Evolutionary conservation across 2,113 vertebrate genomes (phyloP).

Genomic region (Cariama cristata): DNA sequence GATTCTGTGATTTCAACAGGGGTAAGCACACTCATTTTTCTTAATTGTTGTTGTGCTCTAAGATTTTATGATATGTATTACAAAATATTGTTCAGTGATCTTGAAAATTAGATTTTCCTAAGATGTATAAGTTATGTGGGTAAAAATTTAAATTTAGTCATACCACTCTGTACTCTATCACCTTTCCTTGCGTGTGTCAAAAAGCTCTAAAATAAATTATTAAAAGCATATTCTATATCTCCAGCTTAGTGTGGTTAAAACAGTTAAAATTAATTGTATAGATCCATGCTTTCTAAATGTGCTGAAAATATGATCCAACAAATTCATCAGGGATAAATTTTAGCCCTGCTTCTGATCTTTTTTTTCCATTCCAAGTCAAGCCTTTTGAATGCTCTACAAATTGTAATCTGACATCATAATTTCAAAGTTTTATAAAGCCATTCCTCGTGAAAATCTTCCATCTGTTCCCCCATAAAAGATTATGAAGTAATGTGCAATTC

Average conservation of each 20-base stretch:
- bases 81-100: background rate
- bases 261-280: background rate
- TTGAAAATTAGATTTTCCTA: background rate
- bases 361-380: background rate
- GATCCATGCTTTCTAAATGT: background rate
- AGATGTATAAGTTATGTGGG: background rate
- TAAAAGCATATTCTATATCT: background rate
- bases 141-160: background rate
- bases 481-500: background rate
- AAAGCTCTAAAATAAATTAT: background rate
- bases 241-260: background rate
- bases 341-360: background rate
- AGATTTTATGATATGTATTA: background rate
- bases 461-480: background rate
- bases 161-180: background rate
- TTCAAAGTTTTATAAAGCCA: background rate
- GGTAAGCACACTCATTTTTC: background rate
- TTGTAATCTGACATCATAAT: background rate
- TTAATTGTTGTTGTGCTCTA: background rate
- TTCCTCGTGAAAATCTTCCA: background rate
- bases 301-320: background rate
- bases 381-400: background rate
- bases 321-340: background rate
- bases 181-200: background rate
- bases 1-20: background rate